Evolutionary conservation across 2,797 vertebrate genomes (phyloP).

Genomic region (Artibeus lituratus): DNA sequence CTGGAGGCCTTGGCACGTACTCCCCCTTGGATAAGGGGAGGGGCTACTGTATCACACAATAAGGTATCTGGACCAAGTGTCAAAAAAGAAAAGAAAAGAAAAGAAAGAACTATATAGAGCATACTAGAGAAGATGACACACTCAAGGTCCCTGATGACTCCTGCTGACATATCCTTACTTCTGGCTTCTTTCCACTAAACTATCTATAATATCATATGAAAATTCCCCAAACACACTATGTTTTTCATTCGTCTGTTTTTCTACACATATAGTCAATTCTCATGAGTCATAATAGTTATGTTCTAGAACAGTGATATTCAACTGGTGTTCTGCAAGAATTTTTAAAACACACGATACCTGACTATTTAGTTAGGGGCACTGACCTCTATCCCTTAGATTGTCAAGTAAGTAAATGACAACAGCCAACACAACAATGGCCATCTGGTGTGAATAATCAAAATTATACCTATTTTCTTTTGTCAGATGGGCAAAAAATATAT

Average conservation of each 20-base stretch:
- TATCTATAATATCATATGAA: neutral
- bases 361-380: neutral
- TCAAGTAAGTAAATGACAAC: neutral
- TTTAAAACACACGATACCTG: neutral
- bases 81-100: neutral
- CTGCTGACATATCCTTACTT: constrained; percentile 24
- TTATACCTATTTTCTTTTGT: neutral
- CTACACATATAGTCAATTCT: constrained; percentile 4
- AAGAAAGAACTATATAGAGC: neutral
- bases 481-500: neutral
- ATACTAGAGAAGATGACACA: neutral
- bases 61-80: neutral
- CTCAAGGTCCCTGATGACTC: neutral
- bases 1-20: neutral
- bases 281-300: neutral
- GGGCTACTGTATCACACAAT: neutral
- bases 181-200: neutral
- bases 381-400: neutral
- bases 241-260: constrained; percentile 12
- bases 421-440: neutral
- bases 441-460: neutral
- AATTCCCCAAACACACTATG: neutral
- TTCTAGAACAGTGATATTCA: neutral
- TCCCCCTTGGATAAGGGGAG: neutral
- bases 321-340: neutral